These are phyloP conservation scores for Temnothorax rugatulus DNA, from an alignment of 2,888 invertebrate genomes.

Conservation along the genomic window DNA sequence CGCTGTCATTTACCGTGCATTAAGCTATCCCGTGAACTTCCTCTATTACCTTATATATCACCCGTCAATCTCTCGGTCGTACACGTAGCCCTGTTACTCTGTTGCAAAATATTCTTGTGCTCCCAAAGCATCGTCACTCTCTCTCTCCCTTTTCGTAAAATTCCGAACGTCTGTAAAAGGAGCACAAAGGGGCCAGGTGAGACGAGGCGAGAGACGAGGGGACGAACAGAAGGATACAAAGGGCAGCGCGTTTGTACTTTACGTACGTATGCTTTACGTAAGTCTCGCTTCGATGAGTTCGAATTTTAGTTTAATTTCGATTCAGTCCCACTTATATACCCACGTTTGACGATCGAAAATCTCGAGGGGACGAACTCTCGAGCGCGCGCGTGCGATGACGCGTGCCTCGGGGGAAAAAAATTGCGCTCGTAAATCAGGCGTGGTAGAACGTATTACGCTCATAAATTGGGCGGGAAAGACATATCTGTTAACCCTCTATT, in stretches of 20 bases:
- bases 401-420: slow-evolving; percentile 21
- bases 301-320: slow-evolving; percentile 32
- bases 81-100: slow-evolving; percentile 16
- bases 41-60: slow-evolving; percentile 31
- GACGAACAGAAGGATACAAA: neutral
- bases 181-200: slow-evolving; percentile 14
- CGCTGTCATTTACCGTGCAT: neutral
- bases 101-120: slow-evolving; percentile 25
- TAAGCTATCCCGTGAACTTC: neutral
- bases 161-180: slow-evolving; percentile 35
- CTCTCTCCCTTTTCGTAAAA: slow-evolving; percentile 25
- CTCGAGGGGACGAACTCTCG: neutral
- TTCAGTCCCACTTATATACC: neutral
- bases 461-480: slow-evolving; percentile 20
- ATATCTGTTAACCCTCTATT: slow-evolving; percentile 26
- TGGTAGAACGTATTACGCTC: slow-evolving; percentile 29
- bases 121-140: slow-evolving; percentile 24
- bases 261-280: neutral
- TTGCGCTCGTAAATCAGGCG: slow-evolving; percentile 43
- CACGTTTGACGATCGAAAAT: neutral
- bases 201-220: neutral
- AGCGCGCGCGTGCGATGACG: slow-evolving; percentile 17
- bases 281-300: neutral
- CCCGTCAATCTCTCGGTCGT: slow-evolving; percentile 28
- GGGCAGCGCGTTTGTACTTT: neutral